A percentile compares a stretch with the other conserved stretches of the same genome.
These are phyloP conservation scores for Pardosa pseudoannulata DNA, from an alignment of 2,888 invertebrate genomes.

Conservation along the genomic window DNA sequence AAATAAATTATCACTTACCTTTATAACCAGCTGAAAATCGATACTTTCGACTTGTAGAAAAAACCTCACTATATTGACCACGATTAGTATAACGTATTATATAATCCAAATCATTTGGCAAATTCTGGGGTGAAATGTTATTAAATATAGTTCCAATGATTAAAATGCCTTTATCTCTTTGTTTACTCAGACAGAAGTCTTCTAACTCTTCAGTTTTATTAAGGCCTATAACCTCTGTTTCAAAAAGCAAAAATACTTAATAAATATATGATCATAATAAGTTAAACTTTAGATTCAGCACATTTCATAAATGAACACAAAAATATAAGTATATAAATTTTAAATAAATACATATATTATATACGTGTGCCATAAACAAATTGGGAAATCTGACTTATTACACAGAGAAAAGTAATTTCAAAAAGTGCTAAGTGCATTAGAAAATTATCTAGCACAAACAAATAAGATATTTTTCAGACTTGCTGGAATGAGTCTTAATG, in stretches of 20 bases:
- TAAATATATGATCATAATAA: neutral
- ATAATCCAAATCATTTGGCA: neutral
- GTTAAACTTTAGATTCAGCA: too few relatives aligned
- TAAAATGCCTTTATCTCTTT: neutral
- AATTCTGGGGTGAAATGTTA: conserved; percentile 5
- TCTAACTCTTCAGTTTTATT: neutral
- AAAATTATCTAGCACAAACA: too few relatives aligned
- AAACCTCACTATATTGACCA: neutral
- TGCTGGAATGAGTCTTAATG: too few relatives aligned
- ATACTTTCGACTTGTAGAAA: conserved; percentile 1
- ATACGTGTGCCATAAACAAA: too few relatives aligned
- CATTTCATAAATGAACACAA: too few relatives aligned
- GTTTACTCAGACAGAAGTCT: neutral
- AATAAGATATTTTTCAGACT: too few relatives aligned
- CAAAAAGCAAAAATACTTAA: neutral
- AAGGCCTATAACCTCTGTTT: neutral
- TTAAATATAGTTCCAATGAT: conserved; percentile 50
- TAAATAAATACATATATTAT: too few relatives aligned
- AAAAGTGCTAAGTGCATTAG: too few relatives aligned
- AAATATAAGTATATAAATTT: too few relatives aligned
- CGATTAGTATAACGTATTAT: neutral
- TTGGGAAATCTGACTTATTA: too few relatives aligned
- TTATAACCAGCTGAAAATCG: conserved; percentile 26
- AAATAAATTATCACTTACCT: too few relatives aligned
- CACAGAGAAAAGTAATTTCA: too few relatives aligned